Evolutionary conservation across 1,140 invertebrate genomes (phyloP).

Genomic region (Ctenoplectra terminalis): DNA sequence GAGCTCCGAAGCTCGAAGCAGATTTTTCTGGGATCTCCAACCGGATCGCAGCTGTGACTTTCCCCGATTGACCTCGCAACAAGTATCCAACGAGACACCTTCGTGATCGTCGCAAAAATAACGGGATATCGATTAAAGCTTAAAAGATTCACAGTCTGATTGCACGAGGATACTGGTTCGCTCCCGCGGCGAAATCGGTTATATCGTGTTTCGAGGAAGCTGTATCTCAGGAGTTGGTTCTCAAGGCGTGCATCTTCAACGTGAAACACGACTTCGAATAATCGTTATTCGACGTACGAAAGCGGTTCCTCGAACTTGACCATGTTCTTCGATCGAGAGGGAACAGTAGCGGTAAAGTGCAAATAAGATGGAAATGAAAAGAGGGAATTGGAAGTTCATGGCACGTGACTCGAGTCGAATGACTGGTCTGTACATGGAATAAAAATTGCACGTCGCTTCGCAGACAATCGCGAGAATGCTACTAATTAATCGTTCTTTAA

Average conservation of each 20-base stretch:
- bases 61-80: conserved; percentile 46
- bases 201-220: not conserved
- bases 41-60: conserved; percentile 43
- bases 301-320: not conserved
- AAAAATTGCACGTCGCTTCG: not conserved
- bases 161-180: not conserved
- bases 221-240: not conserved
- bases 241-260: not conserved
- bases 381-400: not conserved
- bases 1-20: conserved; percentile 23
- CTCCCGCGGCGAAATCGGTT: not conserved
- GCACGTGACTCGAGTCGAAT: conserved; percentile 3
- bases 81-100: conserved; percentile 16
- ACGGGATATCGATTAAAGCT: conserved; percentile 11
- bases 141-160: not conserved
- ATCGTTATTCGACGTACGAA: not conserved
- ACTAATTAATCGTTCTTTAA: conserved; percentile 20
- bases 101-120: not conserved
- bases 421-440: not conserved
- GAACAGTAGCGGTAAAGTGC: not conserved
- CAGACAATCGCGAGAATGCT: not conserved
- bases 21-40: conserved; percentile 29
- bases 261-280: not conserved
- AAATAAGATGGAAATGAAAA: conserved; percentile 16
- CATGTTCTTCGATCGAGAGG: too few relatives aligned